Evolutionary conservation across 2,888 invertebrate genomes (phyloP), one percentile per base, ranked within the genome.

Genomic region (Drosophila macrospina): DNA sequence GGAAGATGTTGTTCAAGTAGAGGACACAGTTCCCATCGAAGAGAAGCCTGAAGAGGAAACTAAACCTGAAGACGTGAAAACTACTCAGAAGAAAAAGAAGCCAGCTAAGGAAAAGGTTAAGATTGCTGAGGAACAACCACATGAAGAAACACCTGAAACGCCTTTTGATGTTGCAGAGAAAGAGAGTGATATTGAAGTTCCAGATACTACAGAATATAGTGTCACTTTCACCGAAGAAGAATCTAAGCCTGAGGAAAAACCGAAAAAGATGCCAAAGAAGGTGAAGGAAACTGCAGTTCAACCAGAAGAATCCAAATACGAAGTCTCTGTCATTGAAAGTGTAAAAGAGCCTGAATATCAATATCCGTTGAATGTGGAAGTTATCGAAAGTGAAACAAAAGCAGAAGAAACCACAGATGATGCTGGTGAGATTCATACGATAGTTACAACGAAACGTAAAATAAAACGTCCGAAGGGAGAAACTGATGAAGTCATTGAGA

Each of bases 71-170:
- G 74, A 72, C 13, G 7, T 52, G 5, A 20, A 39, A 16, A 42
- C 41, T 11, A 26, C 68, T 28, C 78, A 85, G 34, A 72, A 80
- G 32, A 54, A 59, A 20, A 75, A 73, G 16, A 86, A 89, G 61
- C 70, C 73, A 10, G 69, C 70, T 1, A 78, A 91, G 20, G 90
- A 92, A 16, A 82, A 62, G 24, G 65, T 80, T 11, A 62, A 37
- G 92, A 80, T 92, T 92, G 4, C 92, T 92, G 83, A 89, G 93
- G 64, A 93, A 93, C 1, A 94, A 94, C 62, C 76, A 7, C 2
- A 54, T 10, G 56, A 60, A 26, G 80, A 57, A n/a, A 32, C 59
- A 5, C 16, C 34, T 4, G 65, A 71, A 1, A 50, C 70, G 10
- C 44, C 64, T 6, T 26, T 71, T 6, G 69, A 86, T 1, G 39